A percentile compares a stretch with the other conserved stretches of the same genome.
These are phyloP conservation scores for Callospermophilus lateralis DNA, from an alignment of 2,113 vertebrate genomes.

Conservation along the genomic window DNA sequence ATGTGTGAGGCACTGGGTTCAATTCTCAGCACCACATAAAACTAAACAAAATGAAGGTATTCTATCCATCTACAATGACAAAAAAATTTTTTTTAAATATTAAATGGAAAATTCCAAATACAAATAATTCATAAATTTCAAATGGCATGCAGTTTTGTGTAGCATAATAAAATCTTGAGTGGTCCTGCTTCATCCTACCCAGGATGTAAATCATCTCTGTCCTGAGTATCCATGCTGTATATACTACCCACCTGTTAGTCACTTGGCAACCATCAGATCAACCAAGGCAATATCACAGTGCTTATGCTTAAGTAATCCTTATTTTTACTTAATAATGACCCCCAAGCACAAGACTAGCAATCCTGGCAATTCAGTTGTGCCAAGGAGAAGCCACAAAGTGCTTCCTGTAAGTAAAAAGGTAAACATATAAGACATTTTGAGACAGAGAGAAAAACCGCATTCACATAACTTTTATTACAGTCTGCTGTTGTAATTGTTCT, in stretches of 20 bases:
- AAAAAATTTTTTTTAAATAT: not conserved
- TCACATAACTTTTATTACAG: not conserved
- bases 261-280: not conserved
- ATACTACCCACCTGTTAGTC: not conserved
- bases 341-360: not conserved
- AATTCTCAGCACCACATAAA: too few relatives aligned
- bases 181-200: too few relatives aligned
- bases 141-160: not conserved
- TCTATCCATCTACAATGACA: too few relatives aligned
- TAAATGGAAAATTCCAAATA: not conserved
- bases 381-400: not conserved
- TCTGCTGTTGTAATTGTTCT: not conserved
- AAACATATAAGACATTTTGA: not conserved
- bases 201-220: not conserved
- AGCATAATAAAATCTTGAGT: too few relatives aligned
- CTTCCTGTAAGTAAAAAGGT: not conserved
- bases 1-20: too few relatives aligned
- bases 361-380: not conserved
- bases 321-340: not conserved
- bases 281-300: too few relatives aligned
- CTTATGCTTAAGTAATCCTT: not conserved
- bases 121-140: not conserved
- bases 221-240: not conserved
- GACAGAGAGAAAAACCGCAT: too few relatives aligned
- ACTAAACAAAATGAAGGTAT: too few relatives aligned